Base-by-base conservation (phyloP, 2,113 vertebrate genomes). In the Siphamia tubifer region DNA sequence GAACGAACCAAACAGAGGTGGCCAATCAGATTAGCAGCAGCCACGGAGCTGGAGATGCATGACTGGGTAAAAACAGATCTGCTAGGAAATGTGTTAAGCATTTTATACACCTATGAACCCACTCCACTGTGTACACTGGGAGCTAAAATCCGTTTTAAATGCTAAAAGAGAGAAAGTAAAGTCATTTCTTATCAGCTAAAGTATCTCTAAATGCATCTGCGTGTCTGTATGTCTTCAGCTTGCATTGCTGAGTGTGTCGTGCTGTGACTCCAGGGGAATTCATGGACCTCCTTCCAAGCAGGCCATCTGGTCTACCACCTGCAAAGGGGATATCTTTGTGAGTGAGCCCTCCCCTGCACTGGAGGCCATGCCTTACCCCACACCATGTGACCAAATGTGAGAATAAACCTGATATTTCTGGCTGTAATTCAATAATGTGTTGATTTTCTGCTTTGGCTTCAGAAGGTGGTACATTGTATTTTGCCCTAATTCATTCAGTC, bases 241-340 rank as follows among this genome's bases (percentile, higher is more conserved):
- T 19, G 93, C 94, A 6, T 81, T 98, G 74, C 87, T 99, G 79
- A 98, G 88, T 58, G 83, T 93, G 65, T 95, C 94, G 4, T 99
- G 96, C 85, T 96, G 95, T 8, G 95, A 98, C 84, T 94, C 94
- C 87, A 94, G 95, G 54, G 91, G 84, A 58, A 89, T 98, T 77
- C 94, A 93, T 0, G 95, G 96, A 38, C 92, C 95, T 45, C 96
- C 97, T 1, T 96, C 96, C 45, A 93, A 90, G 10, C 95, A 96
- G 51, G 96, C 96, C 85, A 93, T 97, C 87, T 99, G 98, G 98
- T 99, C 98, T 0, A 45, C 95, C 53, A 99, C 96, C 60, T 98
- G 96, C 82, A 98, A 96, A 92, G 98, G 98, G 32, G 96, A 99
- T 89, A 80, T 99, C 87, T 99, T 99, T 31, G 95, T 98, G 54